A percentile compares a stretch with the other conserved stretches of the same genome.
phyloP scores from a whole-genome alignment of 2,888 invertebrate genomes.

The Octonoba sinensis region DNA sequence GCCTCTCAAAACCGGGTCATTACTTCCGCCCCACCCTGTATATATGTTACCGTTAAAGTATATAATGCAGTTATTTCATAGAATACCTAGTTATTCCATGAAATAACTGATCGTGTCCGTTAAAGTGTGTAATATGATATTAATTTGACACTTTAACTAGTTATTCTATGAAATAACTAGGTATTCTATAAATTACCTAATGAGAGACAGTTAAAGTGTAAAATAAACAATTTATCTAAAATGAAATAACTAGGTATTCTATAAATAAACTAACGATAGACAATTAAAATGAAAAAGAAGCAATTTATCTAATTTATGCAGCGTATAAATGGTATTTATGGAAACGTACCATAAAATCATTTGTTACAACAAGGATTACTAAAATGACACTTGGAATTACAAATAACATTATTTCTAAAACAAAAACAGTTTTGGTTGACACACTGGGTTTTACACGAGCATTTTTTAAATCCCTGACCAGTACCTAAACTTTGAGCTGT shows the following conservation, averaged over 20 bases:
- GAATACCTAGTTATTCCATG: conserved; percentile 55
- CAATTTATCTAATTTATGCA: conserved; percentile 57
- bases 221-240: no score
- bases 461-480: conserved; percentile 58
- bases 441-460: conserved; percentile 49
- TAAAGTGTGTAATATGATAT: conserved; percentile 55
- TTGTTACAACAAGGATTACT: conserved; percentile 42
- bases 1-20: no score
- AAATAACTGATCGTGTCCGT: conserved; percentile 58
- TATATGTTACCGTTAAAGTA: conserved; percentile 54
- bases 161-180: no score
- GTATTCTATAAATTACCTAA: no score
- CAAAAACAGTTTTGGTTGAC: conserved; percentile 50
- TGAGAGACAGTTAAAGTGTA: no score
- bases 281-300: conserved; percentile 51
- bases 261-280: conserved; percentile 23
- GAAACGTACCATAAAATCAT: conserved; percentile 50
- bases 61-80: conserved; percentile 57
- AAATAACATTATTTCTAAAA: conserved; percentile 35
- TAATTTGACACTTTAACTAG: conserved; percentile 45
- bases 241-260: no score
- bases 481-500: conserved; percentile 49
- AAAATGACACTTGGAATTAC: conserved; percentile 39
- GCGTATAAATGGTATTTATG: conserved; percentile 52
- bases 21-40: no score